A percentile compares a stretch with the other conserved stretches of the same genome.
These are phyloP conservation scores for Chitala chitala DNA, from an alignment of 2,113 vertebrate genomes.

Conservation along the genomic window DNA sequence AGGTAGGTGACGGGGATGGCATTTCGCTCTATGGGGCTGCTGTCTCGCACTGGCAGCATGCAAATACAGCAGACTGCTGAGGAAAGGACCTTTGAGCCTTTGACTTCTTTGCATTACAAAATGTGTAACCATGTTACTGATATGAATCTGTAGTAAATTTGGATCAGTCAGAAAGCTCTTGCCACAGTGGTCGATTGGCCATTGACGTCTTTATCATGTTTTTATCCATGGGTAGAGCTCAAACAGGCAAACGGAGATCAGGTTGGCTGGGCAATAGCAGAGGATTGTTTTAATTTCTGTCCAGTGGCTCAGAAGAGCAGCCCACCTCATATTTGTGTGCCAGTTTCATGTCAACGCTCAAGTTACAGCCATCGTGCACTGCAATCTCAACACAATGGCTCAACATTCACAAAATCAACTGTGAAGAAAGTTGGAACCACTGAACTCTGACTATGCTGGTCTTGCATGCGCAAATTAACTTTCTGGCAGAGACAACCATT, in stretches of 20 bases:
- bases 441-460: no score
- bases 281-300: no score
- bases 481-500: no score
- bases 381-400: not conserved
- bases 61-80: conserved; percentile 7
- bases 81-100: not conserved
- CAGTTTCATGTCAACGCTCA: not conserved
- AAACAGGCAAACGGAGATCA: not conserved
- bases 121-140: not conserved
- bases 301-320: no score
- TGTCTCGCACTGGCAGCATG: conserved; percentile 12
- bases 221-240: not conserved
- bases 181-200: not conserved
- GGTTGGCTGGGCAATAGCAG: no score
- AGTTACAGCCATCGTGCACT: not conserved
- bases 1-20: conserved; percentile 67
- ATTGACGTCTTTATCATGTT: not conserved
- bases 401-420: no score
- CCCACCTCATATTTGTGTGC: not conserved
- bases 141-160: conserved; percentile 14
- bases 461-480: no score
- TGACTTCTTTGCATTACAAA: not conserved
- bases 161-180: conserved; percentile 7
- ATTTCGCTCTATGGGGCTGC: conserved; percentile 25
- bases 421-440: not conserved